Conservation (phyloP, 2,113 vertebrate species). For the Centropus bengalensis region DNA sequence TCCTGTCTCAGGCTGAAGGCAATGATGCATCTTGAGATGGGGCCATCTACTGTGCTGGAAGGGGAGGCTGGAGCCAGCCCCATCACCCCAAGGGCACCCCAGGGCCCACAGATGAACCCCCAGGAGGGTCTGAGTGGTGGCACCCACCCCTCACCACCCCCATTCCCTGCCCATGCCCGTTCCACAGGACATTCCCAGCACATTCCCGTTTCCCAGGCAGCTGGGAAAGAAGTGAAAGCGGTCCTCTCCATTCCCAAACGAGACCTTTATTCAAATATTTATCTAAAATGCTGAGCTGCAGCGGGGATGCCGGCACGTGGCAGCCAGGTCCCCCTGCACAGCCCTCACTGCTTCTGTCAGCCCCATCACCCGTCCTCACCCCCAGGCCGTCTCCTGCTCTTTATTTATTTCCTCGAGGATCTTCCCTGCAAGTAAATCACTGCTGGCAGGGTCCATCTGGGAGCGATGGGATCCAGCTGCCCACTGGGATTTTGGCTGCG, state of each 20-base stretch:
- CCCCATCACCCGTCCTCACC: not conserved
- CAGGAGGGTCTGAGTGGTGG: not conserved
- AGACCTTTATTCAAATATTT: constrained; percentile 65
- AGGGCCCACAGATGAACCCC: not conserved
- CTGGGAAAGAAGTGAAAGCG: constrained; percentile 28
- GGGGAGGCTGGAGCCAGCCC: not conserved
- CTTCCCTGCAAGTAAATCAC: constrained; percentile 42
- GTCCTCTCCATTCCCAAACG: not conserved
- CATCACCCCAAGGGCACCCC: not conserved
- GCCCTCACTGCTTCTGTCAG: not conserved
- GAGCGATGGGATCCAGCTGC: constrained; percentile 34
- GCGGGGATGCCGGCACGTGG: not conserved
- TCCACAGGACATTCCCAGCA: fast-evolving
- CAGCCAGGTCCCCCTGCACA: not conserved
- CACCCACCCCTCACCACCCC: not conserved
- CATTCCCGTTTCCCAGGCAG: not conserved
- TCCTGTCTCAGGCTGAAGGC: not conserved
- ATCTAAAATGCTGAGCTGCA: not conserved
- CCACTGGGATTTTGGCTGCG: not conserved
- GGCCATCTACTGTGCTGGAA: not conserved
- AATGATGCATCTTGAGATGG: not conserved
- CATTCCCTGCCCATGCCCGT: not conserved
- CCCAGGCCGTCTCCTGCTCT: not conserved
- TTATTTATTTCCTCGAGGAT: constrained; percentile 17
- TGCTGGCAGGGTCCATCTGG: not conserved